A percentile compares a stretch with the other conserved stretches of the same genome.
Evolutionary conservation across 2,113 vertebrate species (phyloP).

Genomic region (Falco punctatus): DNA sequence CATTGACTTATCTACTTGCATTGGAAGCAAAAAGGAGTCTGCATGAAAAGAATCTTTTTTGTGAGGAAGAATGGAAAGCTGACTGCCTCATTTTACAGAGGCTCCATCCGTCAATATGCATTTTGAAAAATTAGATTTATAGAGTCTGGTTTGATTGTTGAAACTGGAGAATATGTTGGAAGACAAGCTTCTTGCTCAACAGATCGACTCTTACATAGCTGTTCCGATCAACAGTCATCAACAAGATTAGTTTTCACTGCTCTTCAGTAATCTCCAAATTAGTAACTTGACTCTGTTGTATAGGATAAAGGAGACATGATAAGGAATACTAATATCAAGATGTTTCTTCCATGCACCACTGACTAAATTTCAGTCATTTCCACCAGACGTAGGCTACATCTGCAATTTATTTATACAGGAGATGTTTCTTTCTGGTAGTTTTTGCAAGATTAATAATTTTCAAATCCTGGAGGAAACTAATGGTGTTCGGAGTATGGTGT

Average conservation of each 20-base stretch:
- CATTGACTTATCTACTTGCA: accelerated
- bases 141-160: neutral
- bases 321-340: neutral
- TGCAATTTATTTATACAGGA: neutral
- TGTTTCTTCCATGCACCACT: neutral
- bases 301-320: neutral
- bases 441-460: neutral
- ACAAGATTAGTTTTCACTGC: neutral
- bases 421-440: neutral
- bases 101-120: neutral
- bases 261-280: neutral
- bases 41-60: neutral
- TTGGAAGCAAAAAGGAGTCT: neutral
- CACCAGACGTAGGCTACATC: neutral
- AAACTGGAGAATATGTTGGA: neutral
- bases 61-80: neutral
- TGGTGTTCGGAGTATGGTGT: neutral
- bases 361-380: neutral
- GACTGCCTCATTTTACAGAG: neutral
- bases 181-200: neutral
- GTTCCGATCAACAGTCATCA: neutral
- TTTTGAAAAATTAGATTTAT: neutral
- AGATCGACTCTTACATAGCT: neutral
- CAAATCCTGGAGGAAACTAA: neutral
- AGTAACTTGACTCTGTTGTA: neutral